These are phyloP conservation scores for Dynastes tityus DNA, from an alignment of 2,888 invertebrate genomes.

Conservation along the genomic window DNA sequence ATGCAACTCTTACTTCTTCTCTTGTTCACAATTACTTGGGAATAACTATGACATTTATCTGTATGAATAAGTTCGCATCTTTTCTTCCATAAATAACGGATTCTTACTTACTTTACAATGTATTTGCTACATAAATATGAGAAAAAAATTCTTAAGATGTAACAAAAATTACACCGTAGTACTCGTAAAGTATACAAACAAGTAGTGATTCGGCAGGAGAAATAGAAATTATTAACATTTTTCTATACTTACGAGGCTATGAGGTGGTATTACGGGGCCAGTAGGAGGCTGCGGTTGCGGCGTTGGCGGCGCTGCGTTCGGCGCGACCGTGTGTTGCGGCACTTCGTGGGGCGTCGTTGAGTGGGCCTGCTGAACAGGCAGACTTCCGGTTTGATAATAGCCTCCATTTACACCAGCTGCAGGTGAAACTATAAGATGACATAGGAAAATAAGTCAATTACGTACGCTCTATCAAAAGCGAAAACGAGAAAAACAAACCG, in stretches of 20 bases:
- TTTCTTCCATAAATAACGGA: no score
- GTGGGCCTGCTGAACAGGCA: conserved; percentile 90
- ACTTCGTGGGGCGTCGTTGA: conserved; percentile 89
- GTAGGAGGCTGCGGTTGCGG: conserved; percentile 71
- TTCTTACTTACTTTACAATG: no score
- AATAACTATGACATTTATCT: no score
- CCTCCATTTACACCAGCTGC: conserved; percentile 80
- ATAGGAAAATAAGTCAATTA: conserved; percentile 39
- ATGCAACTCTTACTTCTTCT: no score
- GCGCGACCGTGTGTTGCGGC: conserved; percentile 73
- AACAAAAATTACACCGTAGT: no score
- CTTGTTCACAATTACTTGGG: no score
- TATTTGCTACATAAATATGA: no score
- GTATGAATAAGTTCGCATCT: no score
- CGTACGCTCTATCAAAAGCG: background rate
- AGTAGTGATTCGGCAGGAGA: no score
- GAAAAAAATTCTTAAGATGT: no score
- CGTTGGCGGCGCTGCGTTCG: conserved; percentile 72
- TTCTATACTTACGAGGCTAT: conserved; percentile 63
- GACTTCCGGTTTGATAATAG: conserved; percentile 81
- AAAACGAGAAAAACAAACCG: conserved; percentile 24
- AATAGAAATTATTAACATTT: no score
- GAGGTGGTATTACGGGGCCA: conserved; percentile 69
- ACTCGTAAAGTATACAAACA: no score
- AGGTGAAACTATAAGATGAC: conserved; percentile 68